phyloP scores from a whole-genome alignment of 2,113 vertebrate genomes.

The Grammomys surdaster region DNA sequence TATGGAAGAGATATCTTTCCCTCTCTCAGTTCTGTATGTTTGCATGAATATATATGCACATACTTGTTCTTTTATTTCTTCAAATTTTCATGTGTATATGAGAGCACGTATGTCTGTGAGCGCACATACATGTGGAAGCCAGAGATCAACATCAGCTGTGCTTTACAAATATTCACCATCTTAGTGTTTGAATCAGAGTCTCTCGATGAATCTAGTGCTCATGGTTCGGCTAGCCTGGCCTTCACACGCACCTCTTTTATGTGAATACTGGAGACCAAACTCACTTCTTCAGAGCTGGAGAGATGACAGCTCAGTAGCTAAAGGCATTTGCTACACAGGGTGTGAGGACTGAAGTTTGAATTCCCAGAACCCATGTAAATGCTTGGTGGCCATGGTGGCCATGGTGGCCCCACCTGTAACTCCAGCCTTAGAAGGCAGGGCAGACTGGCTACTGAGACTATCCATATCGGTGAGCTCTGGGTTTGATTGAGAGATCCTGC shows the following conservation, averaged over 20 bases:
- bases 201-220: not conserved
- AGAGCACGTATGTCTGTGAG: not conserved
- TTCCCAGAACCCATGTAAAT: not conserved
- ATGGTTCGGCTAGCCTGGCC: not conserved
- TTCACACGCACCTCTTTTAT: not conserved
- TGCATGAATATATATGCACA: not conserved
- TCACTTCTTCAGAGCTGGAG: not conserved
- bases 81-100: not conserved
- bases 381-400: not conserved
- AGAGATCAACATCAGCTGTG: not conserved
- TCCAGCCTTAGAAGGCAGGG: not conserved
- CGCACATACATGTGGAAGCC: not conserved
- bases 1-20: not conserved
- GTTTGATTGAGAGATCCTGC: not conserved
- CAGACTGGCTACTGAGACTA: not conserved
- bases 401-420: not conserved
- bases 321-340: not conserved
- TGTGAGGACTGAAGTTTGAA: not conserved
- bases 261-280: not conserved
- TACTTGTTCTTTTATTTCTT: not conserved
- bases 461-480: not conserved
- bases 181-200: not conserved
- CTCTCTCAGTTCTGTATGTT: not conserved
- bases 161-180: not conserved
- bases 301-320: not conserved